These are phyloP conservation scores for Cantharis rufa DNA, from an alignment of 2,888 invertebrate genomes.

Conservation along the genomic window DNA sequence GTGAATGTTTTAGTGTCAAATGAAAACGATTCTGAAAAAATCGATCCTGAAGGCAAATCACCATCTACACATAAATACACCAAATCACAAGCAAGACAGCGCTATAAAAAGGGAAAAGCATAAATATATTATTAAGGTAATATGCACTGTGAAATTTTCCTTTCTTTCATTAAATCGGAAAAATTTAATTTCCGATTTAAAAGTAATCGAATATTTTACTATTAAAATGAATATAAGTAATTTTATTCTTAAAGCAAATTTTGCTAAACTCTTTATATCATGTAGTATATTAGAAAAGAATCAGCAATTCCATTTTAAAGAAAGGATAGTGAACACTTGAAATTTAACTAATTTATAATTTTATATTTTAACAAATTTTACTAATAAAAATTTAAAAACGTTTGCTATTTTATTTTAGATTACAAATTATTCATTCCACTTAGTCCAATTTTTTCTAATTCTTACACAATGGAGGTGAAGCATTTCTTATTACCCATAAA, in stretches of 20 bases:
- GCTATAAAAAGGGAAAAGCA: constrained; percentile 75
- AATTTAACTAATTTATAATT: not conserved
- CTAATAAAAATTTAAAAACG: not conserved
- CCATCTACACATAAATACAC: constrained; percentile 60
- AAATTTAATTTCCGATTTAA: not conserved
- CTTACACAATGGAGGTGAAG: not conserved
- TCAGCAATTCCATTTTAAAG: not conserved
- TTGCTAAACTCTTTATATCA: not conserved
- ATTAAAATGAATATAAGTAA: no score
- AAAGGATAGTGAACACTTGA: not conserved
- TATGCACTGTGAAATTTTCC: not conserved
- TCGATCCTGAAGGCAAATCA: constrained; percentile 49
- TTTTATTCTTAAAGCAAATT: no score
- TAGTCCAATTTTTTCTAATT: not conserved
- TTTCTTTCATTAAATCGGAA: not conserved
- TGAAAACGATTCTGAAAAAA: constrained; percentile 32
- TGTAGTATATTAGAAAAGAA: not conserved
- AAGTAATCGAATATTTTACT: no score
- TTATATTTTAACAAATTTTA: not conserved
- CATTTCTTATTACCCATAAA: not conserved
- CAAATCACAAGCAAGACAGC: constrained; percentile 75
- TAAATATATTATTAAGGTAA: constrained; percentile 51
- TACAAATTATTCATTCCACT: not conserved
- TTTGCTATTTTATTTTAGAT: not conserved
- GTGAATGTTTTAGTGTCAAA: constrained; percentile 1